A percentile compares a stretch with the other conserved stretches of the same genome.
These are phyloP conservation scores for Alitta virens DNA, from an alignment of 2,888 invertebrate species.

Conservation along the genomic window DNA sequence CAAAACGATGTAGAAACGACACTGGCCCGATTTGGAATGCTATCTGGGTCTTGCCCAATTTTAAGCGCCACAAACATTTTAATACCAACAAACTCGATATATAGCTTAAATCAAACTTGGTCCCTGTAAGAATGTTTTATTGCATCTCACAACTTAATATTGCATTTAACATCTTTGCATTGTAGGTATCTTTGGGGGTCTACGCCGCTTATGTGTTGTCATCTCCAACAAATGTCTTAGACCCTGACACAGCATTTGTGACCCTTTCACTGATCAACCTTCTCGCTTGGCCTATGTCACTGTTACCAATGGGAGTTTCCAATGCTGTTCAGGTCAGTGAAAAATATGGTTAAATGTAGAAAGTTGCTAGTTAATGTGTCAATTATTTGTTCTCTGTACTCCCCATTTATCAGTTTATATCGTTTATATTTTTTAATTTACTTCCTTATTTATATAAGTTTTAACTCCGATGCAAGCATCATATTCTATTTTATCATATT, in stretches of 20 bases:
- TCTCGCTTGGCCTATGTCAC: constrained; percentile 65
- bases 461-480: too few relatives aligned
- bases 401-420: too few relatives aligned
- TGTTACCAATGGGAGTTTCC: constrained; percentile 20
- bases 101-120: background rate
- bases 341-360: background rate
- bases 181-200: constrained; percentile 5
- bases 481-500: too few relatives aligned
- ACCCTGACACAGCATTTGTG: constrained; percentile 89
- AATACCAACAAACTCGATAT: background rate
- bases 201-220: constrained; percentile 1
- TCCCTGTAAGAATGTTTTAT: too few relatives aligned
- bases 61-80: too few relatives aligned
- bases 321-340: constrained; percentile 18
- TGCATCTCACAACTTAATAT: background rate
- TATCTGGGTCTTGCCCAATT: too few relatives aligned
- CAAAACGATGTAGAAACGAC: too few relatives aligned
- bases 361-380: background rate
- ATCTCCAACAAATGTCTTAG: constrained; percentile 59
- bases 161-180: background rate
- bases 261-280: constrained; percentile 96
- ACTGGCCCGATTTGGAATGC: too few relatives aligned
- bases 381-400: background rate
- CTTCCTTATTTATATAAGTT: too few relatives aligned
- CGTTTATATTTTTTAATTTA: too few relatives aligned